These are phyloP conservation scores for Eciton burchellii DNA, from an alignment of 1,140 invertebrate genomes.

Conservation along the genomic window DNA sequence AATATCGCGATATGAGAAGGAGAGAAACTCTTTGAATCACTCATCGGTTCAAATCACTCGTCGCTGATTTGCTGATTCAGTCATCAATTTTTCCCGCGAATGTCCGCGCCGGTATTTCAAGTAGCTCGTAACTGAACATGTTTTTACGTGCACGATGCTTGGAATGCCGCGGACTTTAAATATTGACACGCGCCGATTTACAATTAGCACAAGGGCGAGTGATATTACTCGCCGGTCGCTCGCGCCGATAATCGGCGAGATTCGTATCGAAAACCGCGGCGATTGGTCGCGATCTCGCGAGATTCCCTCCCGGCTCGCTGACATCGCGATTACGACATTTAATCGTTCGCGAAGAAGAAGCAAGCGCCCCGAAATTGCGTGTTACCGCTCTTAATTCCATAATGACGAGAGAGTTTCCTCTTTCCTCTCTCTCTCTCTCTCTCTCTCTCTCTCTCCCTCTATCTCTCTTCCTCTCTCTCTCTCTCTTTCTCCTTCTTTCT, in stretches of 20 bases:
- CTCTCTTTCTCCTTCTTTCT: too few relatives aligned
- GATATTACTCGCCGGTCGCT: constrained; percentile 7
- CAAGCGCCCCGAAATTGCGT: neutral
- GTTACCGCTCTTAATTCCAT: constrained; percentile 13
- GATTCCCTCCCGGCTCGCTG: neutral
- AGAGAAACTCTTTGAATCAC: constrained; percentile 21
- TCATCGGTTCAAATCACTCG: neutral
- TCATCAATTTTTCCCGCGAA: neutral
- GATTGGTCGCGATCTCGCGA: neutral
- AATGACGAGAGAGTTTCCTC: neutral
- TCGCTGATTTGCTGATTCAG: too few relatives aligned
- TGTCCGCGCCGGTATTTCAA: constrained; percentile 16
- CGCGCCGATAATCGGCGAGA: neutral
- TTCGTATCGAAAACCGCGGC: too few relatives aligned
- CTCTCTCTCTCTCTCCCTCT: too few relatives aligned
- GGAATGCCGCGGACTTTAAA: neutral
- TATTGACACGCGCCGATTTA: constrained; percentile 3
- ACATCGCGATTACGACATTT: neutral
- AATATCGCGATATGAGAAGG: constrained; percentile 31
- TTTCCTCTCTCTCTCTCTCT: too few relatives aligned
- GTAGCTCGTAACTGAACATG: neutral
- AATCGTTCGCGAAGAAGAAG: constrained; percentile 13
- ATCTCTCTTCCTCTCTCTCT: neutral
- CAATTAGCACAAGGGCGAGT: constrained; percentile 2
- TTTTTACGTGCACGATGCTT: neutral